phyloP scores from a whole-genome alignment of 2,797 vertebrate genomes.

The Cynodonichthys magdalenae region DNA sequence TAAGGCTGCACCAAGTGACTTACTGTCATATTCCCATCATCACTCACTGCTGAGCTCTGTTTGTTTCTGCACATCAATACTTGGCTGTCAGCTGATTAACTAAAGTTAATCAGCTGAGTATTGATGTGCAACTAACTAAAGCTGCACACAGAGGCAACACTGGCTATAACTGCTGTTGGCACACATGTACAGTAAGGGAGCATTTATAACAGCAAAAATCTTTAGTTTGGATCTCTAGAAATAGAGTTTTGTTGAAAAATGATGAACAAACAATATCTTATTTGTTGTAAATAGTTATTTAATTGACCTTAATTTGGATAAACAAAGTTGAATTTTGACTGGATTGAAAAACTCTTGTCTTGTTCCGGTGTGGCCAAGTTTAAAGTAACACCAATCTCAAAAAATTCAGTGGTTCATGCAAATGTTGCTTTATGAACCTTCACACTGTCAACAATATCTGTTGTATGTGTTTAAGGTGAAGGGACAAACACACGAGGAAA shows the following conservation, averaged over 20 bases:
- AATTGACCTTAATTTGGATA: not conserved
- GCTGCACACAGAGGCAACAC: constrained; percentile 1
- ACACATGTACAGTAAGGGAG: constrained; percentile 6
- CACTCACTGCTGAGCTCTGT: constrained; percentile 54
- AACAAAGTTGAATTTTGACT: too few relatives aligned
- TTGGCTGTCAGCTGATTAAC: constrained; percentile 54
- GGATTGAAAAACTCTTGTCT: too few relatives aligned
- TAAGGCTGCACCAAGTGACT: constrained; percentile 62
- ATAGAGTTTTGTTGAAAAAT: too few relatives aligned
- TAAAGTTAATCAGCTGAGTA: not conserved
- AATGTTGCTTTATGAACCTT: too few relatives aligned
- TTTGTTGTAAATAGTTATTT: not conserved
- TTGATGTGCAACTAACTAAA: constrained; percentile 15
- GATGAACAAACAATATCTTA: too few relatives aligned
- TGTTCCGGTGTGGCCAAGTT: too few relatives aligned
- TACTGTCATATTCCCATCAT: constrained; percentile 75
- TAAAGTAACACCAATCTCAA: too few relatives aligned
- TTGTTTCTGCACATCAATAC: constrained; percentile 53
- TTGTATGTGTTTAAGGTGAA: constrained; percentile 26
- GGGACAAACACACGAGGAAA: constrained; percentile 33
- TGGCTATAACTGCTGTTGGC: not conserved
- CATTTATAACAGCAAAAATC: not conserved
- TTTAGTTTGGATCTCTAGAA: not conserved
- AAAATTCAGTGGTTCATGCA: too few relatives aligned
- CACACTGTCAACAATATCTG: too few relatives aligned